Conservation (phyloP, 2,797 vertebrate species). For the Myioborus miniatus region DNA sequence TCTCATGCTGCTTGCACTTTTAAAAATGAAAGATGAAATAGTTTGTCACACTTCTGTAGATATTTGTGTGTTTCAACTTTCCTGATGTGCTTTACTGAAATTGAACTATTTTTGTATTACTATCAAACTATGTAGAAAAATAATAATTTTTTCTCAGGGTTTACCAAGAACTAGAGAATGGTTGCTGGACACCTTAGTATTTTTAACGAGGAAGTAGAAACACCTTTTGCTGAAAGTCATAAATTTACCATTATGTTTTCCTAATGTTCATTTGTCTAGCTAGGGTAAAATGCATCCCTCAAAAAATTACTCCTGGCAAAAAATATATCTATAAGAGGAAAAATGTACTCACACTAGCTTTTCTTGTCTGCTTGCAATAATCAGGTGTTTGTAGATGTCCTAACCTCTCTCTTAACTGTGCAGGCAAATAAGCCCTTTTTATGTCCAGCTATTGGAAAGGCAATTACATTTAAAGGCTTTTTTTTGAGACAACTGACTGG, state of each 20-base stretch:
- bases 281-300: background rate
- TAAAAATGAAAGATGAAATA: background rate
- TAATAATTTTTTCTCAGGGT: background rate
- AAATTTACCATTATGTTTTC: background rate
- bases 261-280: background rate
- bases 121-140: background rate
- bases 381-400: background rate
- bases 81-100: background rate
- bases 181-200: background rate
- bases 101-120: background rate
- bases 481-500: background rate
- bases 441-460: background rate
- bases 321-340: background rate
- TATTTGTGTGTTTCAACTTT: background rate
- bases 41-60: background rate
- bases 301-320: background rate
- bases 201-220: background rate
- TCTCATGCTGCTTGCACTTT: background rate
- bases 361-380: background rate
- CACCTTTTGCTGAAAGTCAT: background rate
- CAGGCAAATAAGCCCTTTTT: background rate
- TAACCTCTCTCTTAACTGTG: background rate
- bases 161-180: background rate
- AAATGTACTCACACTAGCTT: background rate
- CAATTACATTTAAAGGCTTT: background rate